Conservation (phyloP, 2,113 vertebrate genomes). For the Chlamydotis undulata region DNA sequence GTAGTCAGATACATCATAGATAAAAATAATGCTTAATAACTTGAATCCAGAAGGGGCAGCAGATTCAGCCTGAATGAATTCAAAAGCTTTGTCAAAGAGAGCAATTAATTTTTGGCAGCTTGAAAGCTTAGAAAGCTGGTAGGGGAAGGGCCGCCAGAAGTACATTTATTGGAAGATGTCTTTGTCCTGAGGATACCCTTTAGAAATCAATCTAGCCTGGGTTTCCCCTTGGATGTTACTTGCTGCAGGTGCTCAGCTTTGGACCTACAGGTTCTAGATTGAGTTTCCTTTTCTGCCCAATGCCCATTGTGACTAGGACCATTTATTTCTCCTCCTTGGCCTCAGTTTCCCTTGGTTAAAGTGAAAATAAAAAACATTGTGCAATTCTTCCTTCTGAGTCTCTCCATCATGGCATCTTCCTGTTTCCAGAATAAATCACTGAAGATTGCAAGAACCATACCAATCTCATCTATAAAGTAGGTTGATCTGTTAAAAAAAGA, state of each 20-base stretch:
- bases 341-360: not conserved
- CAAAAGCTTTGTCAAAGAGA: slow-evolving; percentile 44
- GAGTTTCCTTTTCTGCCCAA: not conserved
- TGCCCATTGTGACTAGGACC: not conserved
- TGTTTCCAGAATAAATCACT: not conserved
- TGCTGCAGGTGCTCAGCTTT: not conserved
- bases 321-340: not conserved
- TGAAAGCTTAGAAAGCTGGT: not conserved
- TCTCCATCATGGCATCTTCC: not conserved
- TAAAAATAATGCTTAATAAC: slow-evolving; percentile 22
- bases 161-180: not conserved
- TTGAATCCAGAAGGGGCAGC: not conserved
- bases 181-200: not conserved
- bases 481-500: not conserved
- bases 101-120: slow-evolving; percentile 9
- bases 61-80: slow-evolving; percentile 14
- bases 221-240: not conserved
- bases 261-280: not conserved
- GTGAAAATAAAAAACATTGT: not conserved
- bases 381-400: not conserved
- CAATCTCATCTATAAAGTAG: not conserved
- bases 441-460: not conserved
- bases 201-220: not conserved
- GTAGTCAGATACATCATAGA: not conserved
- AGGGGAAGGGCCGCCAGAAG: not conserved